Conservation (phyloP, 2,888 invertebrate species). For the Balanococcus diminutus region DNA sequence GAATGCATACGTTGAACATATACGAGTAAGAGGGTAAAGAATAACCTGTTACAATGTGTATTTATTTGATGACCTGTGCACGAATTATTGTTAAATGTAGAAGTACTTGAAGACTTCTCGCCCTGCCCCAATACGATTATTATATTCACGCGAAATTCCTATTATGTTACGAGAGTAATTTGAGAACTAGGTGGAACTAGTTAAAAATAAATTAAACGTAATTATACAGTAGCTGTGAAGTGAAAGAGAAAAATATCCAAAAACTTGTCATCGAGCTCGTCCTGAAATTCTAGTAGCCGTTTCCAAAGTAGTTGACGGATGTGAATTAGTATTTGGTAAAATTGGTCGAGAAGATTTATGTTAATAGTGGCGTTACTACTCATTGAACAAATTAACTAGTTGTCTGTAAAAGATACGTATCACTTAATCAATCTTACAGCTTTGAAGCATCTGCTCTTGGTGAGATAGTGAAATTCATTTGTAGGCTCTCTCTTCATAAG, state of each 20-base stretch:
- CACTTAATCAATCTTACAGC: slow-evolving; percentile 2
- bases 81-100: neutral
- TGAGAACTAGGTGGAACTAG: neutral
- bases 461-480: neutral
- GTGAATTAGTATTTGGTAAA: neutral
- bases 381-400: slow-evolving; percentile 26
- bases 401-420: slow-evolving; percentile 25
- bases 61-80: neutral
- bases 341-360: neutral
- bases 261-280: slow-evolving; percentile 16
- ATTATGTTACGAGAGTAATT: neutral
- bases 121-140: neutral
- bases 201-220: neutral
- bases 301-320: neutral
- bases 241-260: neutral
- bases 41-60: too few relatives aligned
- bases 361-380: slow-evolving; percentile 1
- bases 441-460: neutral
- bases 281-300: neutral
- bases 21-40: neutral
- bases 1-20: too few relatives aligned
- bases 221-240: neutral
- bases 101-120: neutral
- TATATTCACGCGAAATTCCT: neutral
- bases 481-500: neutral